Percentiles rank a stretch among this genome's conserved stretches.
Conservation (phyloP, 2,797 vertebrate genomes). For the Muscicapa striata region DNA sequence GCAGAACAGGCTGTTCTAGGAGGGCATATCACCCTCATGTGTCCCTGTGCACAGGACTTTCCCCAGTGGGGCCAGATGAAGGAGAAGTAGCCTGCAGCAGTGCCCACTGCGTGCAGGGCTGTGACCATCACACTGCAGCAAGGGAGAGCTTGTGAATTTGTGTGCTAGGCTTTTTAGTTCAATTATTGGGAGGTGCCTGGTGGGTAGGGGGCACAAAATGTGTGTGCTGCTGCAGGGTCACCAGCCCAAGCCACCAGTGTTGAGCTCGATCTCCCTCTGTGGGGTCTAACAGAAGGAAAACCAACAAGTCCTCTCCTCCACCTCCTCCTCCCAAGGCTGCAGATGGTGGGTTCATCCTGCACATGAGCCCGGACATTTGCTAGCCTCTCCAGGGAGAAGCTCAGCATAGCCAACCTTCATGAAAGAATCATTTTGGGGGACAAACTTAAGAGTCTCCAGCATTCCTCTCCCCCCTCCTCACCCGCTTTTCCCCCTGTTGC, state of each 20-base stretch:
- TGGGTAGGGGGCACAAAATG: background rate
- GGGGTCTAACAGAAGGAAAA: background rate
- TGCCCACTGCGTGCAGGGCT: background rate
- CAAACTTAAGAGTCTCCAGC: background rate
- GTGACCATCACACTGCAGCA: background rate
- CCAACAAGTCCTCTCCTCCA: background rate
- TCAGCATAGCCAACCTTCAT: background rate
- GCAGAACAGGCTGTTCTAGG: background rate
- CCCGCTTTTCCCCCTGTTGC: background rate
- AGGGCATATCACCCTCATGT: background rate
- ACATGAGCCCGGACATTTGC: rapidly evolving
- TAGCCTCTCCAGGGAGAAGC: background rate
- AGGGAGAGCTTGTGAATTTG: background rate
- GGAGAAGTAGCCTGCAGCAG: background rate
- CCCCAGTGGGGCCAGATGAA: rapidly evolving
- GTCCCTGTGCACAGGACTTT: background rate
- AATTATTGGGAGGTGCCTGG: background rate
- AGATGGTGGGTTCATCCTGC: background rate
- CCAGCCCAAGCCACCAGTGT: background rate
- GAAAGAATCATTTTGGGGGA: background rate
- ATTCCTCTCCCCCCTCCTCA: background rate
- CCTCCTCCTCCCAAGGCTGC: background rate
- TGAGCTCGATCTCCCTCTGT: background rate
- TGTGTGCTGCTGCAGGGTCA: background rate
- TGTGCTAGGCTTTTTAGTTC: background rate